Evolutionary conservation across 2,113 vertebrate genomes (phyloP).

Genomic region (Ptychochromis oligacanthus): DNA sequence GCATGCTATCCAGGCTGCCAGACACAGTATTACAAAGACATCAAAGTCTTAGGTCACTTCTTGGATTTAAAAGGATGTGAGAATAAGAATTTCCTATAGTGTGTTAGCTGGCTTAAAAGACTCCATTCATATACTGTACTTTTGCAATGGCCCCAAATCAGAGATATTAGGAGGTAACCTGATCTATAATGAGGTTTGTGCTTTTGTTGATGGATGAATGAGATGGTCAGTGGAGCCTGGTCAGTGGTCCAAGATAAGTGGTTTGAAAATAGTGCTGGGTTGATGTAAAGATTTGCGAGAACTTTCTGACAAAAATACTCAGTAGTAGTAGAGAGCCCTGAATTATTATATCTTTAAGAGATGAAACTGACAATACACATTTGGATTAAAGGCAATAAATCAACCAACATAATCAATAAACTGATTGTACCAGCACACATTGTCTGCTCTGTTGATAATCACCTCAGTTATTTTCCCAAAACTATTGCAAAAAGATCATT

Average conservation of each 20-base stretch:
- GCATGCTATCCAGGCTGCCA: slow-evolving; percentile 27
- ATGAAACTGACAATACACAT: not conserved
- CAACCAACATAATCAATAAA: not conserved
- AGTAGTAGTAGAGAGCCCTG: not conserved
- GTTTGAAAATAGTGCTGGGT: not conserved
- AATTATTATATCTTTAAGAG: not conserved
- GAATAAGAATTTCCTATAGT: slow-evolving; percentile 30
- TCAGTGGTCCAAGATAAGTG: not conserved
- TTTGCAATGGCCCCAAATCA: not conserved
- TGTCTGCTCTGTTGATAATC: not conserved
- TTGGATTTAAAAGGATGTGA: slow-evolving; percentile 33
- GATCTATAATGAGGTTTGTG: not conserved
- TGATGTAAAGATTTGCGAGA: not conserved
- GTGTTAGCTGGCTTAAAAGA: slow-evolving; percentile 10
- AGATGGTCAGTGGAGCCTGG: not conserved
- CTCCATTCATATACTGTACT: not conserved
- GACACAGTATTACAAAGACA: slow-evolving; percentile 18
- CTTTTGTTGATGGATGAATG: not conserved
- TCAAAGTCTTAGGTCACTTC: slow-evolving; percentile 36
- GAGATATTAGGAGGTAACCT: not conserved
- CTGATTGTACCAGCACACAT: not conserved
- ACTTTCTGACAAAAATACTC: not conserved
- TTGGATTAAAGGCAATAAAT: not conserved
- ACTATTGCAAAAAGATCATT: not conserved
- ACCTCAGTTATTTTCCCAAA: not conserved